Base-by-base conservation (phyloP, 2,113 vertebrate genomes). In the Vulpes lagopus region DNA sequence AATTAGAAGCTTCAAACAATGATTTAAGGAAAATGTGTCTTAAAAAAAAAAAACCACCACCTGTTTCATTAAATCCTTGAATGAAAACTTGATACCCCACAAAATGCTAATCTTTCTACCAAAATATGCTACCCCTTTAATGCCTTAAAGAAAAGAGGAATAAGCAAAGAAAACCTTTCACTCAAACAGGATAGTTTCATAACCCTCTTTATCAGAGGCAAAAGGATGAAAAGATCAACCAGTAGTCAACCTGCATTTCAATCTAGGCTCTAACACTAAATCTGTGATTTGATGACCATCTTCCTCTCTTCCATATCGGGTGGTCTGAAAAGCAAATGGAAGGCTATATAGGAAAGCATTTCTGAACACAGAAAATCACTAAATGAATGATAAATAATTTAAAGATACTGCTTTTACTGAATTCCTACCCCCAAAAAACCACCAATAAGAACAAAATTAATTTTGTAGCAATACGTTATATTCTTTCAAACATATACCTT, bases 31-130 rank as follows among this genome's bases (percentile, higher is more conserved):
- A 94, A 91, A 62, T 59, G 27, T 91, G 3, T 51, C 82, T 87
- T 73, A 1, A 79, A 43, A 67, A 89, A 67, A 89, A 27, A 71
- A 91, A 67, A 49, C 16, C 81, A 93, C 16, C 9, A 51, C 7
- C 23, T 76, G 25, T 82, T 93, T 91, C 73, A 92, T 38, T 93
- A 90, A 85, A 88, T 80, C n/a, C 23, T 55, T 65, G 19, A 83
- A 76, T 74, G n/a, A 85, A 83, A 94, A 83, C 16, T 32, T 91
- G 30, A 80, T 73, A 57, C 2, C 5, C n/a, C 73, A 67, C 4
- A 82, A 35, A 92, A 85, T 19, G 27, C 19, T 89, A 65, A 62
- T 35, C 35, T 55, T 85, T 87, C 55, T 93, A 55, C 27, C 12
- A n/a, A 89, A 84, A 25, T 55, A 81, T 57, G 14, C 3, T 59